Conservation (phyloP, 2,888 invertebrate genomes). For the Coleophora flavipennella region DNA sequence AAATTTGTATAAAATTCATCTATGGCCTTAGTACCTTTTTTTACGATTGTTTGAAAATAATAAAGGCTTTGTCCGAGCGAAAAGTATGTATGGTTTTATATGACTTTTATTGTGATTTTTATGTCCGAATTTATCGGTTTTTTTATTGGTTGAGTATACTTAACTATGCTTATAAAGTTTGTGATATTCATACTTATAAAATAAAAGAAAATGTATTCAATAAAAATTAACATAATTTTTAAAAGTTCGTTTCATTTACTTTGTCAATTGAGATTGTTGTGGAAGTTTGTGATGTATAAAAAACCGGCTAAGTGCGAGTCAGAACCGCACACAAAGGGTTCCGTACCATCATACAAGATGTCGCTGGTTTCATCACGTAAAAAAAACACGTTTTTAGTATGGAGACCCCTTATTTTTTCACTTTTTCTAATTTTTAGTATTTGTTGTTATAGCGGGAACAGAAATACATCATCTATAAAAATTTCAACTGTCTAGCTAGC, state of each 20-base stretch:
- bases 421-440: too few relatives aligned
- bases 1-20: constrained; percentile 7
- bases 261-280: too few relatives aligned
- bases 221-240: constrained; percentile 41
- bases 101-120: constrained; percentile 27
- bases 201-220: constrained; percentile 62
- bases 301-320: too few relatives aligned
- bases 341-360: too few relatives aligned
- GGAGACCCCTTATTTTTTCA: too few relatives aligned
- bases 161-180: constrained; percentile 52
- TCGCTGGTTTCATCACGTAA: too few relatives aligned
- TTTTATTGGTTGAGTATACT: constrained; percentile 56
- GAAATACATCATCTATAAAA: too few relatives aligned
- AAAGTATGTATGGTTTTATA: constrained; percentile 11
- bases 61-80: constrained; percentile 11
- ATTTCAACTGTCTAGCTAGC: too few relatives aligned
- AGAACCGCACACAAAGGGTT: too few relatives aligned
- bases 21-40: constrained; percentile 20
- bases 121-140: constrained; percentile 47
- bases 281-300: too few relatives aligned
- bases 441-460: too few relatives aligned
- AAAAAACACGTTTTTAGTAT: too few relatives aligned
- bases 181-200: constrained; percentile 54
- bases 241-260: constrained; percentile 2
- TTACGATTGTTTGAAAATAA: constrained; percentile 19